Base-by-base conservation (phyloP, 2,797 vertebrate genomes). In the Anguilla pacifica region DNA sequence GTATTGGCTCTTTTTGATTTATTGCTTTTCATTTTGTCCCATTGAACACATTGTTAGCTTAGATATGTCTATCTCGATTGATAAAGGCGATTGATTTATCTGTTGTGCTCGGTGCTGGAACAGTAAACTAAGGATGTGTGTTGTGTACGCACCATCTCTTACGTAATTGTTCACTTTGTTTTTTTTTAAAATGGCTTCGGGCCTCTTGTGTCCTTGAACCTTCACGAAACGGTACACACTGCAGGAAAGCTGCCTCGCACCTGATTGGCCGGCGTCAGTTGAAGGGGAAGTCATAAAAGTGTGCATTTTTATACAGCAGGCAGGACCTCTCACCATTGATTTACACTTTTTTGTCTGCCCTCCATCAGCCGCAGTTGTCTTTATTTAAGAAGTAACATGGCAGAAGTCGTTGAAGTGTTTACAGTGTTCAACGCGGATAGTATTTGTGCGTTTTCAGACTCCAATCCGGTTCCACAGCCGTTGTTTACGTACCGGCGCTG, bases 101-200 rank as follows among this genome's bases (percentile, higher is more conserved):
- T 11, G 5, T 22, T 64, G 67, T 28, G 25, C 25, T 64, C 19
- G 59, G 31, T 31, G 9, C 67, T 28, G 67, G n/a, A 70, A 31
- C n/a, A n/a, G 9, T 70, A 11, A 28, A 31, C 9, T 0, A 10
- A 51, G 10, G 11, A 57, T 70, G 67, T 70, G 9, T 70, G 67
- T n/a, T n/a, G 25, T 28, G 31, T 70, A 11, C 10, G n/a, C 28
- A 28, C 6, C n/a, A 86, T 53, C 59, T 17, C 46, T 88, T 90
- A 82, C 88, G 84, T 89, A 89, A 89, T 85, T 88, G 84, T 46
- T 87, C 87, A 91, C 89, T 92, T 91, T 91, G 91, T 93, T 91
- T 91, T 92, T 77, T 57, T 57, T 15, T 57, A 0, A 57, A 13
- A 55, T 10, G 53, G 53, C 88, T 92, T 74, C 53, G 82, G 87